Evolutionary conservation across 2,888 invertebrate species (phyloP).

Genomic region (Mimumesa dahlbomi): DNA sequence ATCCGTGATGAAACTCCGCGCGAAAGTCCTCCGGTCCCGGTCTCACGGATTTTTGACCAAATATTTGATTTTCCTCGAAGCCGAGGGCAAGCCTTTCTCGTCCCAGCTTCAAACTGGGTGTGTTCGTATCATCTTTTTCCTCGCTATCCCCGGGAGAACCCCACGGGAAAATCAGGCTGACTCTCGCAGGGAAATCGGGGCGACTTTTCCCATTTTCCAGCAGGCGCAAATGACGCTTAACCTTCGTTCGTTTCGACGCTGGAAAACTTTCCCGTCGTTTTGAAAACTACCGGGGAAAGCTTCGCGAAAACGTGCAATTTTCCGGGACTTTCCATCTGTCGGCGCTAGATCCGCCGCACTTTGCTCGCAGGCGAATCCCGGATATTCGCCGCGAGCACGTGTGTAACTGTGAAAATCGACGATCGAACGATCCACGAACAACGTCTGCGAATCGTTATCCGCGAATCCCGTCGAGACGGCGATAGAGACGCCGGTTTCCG

Average conservation of each 20-base stretch:
- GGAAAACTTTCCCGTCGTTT: neutral
- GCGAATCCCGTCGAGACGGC: slow-evolving; percentile 3
- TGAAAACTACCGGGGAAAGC: slow-evolving; percentile 15
- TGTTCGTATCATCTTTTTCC: no score
- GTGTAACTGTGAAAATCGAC: slow-evolving; percentile 28
- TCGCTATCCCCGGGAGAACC: no score
- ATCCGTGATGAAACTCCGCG: neutral
- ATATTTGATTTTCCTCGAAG: slow-evolving; percentile 21
- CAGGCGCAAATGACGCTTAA: neutral
- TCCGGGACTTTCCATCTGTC: slow-evolving; percentile 17
- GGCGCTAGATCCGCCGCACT: neutral
- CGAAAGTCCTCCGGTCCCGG: neutral
- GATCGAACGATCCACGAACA: slow-evolving; percentile 2
- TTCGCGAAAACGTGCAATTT: slow-evolving; percentile 35
- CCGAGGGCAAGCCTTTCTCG: neutral
- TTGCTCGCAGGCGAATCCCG: neutral
- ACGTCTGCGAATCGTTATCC: neutral
- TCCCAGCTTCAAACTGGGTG: neutral
- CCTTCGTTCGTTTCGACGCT: neutral
- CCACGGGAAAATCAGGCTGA: no score
- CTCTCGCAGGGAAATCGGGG: neutral
- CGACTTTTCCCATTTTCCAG: neutral
- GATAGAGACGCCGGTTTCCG: neutral
- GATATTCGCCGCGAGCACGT: slow-evolving; percentile 2
- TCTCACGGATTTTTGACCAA: slow-evolving; percentile 8